phyloP scores from a whole-genome alignment of 1,140 invertebrate genomes.

The Chelonus insularis region DNA sequence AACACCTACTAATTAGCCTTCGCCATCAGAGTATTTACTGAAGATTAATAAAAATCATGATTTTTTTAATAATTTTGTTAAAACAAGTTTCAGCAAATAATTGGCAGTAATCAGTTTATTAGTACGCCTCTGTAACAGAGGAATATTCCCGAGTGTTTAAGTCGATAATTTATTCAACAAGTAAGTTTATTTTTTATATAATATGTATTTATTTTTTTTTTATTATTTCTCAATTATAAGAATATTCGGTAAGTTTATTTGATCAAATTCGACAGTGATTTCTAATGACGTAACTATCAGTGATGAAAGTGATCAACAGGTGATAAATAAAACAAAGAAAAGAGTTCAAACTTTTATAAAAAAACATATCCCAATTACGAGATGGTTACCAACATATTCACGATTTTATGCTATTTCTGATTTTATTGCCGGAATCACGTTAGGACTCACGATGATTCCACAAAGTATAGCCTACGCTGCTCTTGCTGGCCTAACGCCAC shows the following conservation, averaged over 20 bases:
- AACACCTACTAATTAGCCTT: no score
- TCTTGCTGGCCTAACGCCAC: conserved; percentile 72
- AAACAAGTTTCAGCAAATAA: no score
- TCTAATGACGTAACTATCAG: conserved; percentile 1
- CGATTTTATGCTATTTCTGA: conserved; percentile 66
- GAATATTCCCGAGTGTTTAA: no score
- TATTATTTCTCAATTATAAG: no score
- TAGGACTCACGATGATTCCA: conserved; percentile 81
- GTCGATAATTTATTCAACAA: no score
- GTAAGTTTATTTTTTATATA: not conserved
- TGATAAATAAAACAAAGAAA: not conserved
- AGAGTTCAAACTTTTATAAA: conserved; percentile 11
- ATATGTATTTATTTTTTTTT: not conserved
- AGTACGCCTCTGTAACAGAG: no score
- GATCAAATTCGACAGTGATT: conserved; percentile 14
- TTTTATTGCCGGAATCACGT: conserved; percentile 75
- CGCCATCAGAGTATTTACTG: not conserved
- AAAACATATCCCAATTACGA: conserved; percentile 61
- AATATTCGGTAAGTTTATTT: no score
- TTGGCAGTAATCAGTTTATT: no score
- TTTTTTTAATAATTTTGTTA: no score
- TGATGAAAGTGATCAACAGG: conserved; percentile 8
- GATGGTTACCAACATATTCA: conserved; percentile 69
- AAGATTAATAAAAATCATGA: conserved; percentile 1
- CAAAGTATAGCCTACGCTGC: conserved; percentile 83